These are phyloP conservation scores for Lycodopsis pacificus DNA, from an alignment of 2,797 vertebrate genomes.

Conservation along the genomic window DNA sequence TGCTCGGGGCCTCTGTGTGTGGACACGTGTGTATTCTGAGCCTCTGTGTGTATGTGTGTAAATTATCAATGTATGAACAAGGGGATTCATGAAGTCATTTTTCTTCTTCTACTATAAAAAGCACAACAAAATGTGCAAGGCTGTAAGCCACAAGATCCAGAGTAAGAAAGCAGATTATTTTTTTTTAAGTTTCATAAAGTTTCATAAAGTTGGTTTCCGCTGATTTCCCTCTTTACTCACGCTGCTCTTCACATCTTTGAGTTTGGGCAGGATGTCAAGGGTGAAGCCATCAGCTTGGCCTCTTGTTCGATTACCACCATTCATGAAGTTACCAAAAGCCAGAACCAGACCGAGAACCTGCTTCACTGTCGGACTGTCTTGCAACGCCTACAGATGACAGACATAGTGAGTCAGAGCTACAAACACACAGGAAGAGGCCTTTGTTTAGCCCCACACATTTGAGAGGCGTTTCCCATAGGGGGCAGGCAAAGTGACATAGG, in stretches of 20 bases:
- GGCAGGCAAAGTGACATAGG: neutral
- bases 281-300: slow-evolving; percentile 97
- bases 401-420: neutral
- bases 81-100: neutral
- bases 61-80: no score
- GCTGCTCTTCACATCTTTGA: slow-evolving; percentile 98
- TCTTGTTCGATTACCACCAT: slow-evolving; percentile 95
- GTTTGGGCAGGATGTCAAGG: slow-evolving; percentile 95
- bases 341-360: slow-evolving; percentile 91
- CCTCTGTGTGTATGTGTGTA: neutral
- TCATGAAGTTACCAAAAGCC: slow-evolving; percentile 98
- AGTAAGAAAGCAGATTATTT: neutral
- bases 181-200: neutral
- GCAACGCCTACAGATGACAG: slow-evolving; percentile 81
- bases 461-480: neutral
- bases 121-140: neutral
- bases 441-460: neutral
- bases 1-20: neutral
- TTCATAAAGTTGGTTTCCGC: neutral
- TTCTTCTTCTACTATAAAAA: neutral
- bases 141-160: neutral
- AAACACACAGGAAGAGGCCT: neutral
- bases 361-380: slow-evolving; percentile 89
- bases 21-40: neutral
- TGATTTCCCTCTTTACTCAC: slow-evolving; percentile 82